A percentile compares a stretch with the other conserved stretches of the same genome.
Evolutionary conservation across 2,888 invertebrate genomes (phyloP).

Genomic region (Eupithecia insigniata): DNA sequence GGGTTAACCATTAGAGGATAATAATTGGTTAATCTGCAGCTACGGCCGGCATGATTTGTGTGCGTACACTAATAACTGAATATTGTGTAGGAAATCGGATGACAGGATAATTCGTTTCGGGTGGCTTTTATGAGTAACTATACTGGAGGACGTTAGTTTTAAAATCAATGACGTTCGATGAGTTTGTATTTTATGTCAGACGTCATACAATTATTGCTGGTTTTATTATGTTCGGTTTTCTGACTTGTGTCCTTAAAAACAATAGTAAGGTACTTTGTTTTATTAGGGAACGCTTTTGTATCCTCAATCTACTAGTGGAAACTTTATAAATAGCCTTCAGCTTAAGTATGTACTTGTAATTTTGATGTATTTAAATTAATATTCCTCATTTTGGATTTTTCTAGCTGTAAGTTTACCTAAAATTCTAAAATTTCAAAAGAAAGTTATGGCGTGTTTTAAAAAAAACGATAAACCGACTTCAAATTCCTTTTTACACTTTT

Average conservation of each 20-base stretch:
- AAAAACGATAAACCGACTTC: no score
- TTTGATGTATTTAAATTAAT: neutral
- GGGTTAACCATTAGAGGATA: slow-evolving; percentile 56
- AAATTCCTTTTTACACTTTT: no score
- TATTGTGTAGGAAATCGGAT: slow-evolving; percentile 43
- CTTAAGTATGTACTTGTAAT: neutral
- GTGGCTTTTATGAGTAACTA: slow-evolving; percentile 16
- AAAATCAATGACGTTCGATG: neutral
- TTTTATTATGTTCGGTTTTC: neutral
- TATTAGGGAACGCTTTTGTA: neutral
- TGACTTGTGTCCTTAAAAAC: neutral
- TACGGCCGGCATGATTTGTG: slow-evolving; percentile 60
- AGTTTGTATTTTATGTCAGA: neutral
- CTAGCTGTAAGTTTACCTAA: neutral
- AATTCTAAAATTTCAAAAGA: neutral
- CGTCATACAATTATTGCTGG: neutral
- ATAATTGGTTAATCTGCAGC: slow-evolving; percentile 68
- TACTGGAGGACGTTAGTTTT: neutral
- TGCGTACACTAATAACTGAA: slow-evolving; percentile 47
- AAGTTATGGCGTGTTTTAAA: no score
- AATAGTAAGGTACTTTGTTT: neutral
- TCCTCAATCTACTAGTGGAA: neutral
- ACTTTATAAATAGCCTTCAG: neutral
- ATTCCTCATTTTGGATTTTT: no score
- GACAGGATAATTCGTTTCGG: slow-evolving; percentile 31